Evolutionary conservation across 2,888 invertebrate genomes (phyloP).

Genomic region (Acrobeloides nanus): DNA sequence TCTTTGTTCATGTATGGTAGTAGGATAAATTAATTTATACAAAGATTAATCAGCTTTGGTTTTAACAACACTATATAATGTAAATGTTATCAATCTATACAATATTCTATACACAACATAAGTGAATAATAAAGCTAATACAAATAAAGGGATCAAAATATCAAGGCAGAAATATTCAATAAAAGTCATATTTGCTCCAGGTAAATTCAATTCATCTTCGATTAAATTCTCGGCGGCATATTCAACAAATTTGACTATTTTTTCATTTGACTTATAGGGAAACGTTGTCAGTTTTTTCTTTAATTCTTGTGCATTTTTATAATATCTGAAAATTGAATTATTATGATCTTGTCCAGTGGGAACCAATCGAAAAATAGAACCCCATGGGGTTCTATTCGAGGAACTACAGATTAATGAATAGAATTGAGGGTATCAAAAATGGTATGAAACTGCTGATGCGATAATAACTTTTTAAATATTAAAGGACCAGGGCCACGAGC

Average conservation of each 20-base stretch:
- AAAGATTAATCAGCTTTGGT: too few species aligned
- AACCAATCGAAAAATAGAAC: too few species aligned
- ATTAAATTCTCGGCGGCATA: conserved; percentile 1
- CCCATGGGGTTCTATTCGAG: background rate
- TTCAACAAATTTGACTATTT: conserved; percentile 4
- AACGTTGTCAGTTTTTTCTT: conserved; percentile 2
- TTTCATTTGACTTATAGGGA: conserved; percentile 1
- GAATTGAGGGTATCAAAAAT: too few species aligned
- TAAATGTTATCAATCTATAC: too few species aligned
- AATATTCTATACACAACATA: too few species aligned
- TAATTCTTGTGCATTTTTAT: conserved; percentile 1
- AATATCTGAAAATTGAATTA: background rate
- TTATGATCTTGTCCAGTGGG: too few species aligned
- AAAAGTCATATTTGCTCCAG: background rate
- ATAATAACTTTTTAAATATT: too few species aligned
- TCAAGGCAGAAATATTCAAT: conserved; percentile 2
- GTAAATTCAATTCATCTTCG: conserved; percentile 4
- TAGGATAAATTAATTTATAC: too few species aligned
- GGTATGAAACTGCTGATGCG: too few species aligned
- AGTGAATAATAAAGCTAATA: background rate
- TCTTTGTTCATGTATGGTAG: too few species aligned
- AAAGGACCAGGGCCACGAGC: too few species aligned
- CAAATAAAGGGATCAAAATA: conserved; percentile 2
- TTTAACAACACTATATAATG: too few species aligned
- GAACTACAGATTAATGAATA: background rate